These are phyloP conservation scores for Rotaria socialis DNA, from an alignment of 2,888 invertebrate species.

Conservation along the genomic window DNA sequence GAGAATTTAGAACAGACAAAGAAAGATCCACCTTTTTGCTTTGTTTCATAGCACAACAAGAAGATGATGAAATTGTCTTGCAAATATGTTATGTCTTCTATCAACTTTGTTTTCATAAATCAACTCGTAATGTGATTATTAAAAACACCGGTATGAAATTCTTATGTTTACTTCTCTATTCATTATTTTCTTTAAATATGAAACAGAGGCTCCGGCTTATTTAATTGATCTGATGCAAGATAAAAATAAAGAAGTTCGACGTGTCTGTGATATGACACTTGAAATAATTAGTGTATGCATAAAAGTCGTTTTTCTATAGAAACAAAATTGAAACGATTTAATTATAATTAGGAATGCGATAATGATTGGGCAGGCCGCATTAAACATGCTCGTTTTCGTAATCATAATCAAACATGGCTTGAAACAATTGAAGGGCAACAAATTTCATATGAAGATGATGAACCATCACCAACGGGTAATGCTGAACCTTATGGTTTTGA, in stretches of 20 bases:
- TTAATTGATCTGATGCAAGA: constrained; percentile 95
- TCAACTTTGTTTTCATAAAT: constrained; percentile 75
- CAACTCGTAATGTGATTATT: constrained; percentile 71
- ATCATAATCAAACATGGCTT: constrained; percentile 45
- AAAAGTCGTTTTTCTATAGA: neutral
- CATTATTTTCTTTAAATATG: neutral
- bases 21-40: constrained; percentile 25
- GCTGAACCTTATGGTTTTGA: neutral
- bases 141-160: constrained; percentile 70
- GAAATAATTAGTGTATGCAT: constrained; percentile 80
- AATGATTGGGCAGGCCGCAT: constrained; percentile 43
- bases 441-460: constrained; percentile 27
- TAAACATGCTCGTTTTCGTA: constrained; percentile 41
- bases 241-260: constrained; percentile 84
- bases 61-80: constrained; percentile 81
- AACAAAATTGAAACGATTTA: neutral
- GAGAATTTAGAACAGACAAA: neutral
- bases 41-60: constrained; percentile 38
- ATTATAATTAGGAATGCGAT: constrained; percentile 39
- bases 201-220: constrained; percentile 83
- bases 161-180: constrained; percentile 41
- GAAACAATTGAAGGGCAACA: constrained; percentile 42
- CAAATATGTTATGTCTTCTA: constrained; percentile 94
- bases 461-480: neutral
- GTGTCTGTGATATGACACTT: constrained; percentile 87